phyloP scores from a whole-genome alignment of 2,797 vertebrate species.

The Rhinophrynus dorsalis region DNA sequence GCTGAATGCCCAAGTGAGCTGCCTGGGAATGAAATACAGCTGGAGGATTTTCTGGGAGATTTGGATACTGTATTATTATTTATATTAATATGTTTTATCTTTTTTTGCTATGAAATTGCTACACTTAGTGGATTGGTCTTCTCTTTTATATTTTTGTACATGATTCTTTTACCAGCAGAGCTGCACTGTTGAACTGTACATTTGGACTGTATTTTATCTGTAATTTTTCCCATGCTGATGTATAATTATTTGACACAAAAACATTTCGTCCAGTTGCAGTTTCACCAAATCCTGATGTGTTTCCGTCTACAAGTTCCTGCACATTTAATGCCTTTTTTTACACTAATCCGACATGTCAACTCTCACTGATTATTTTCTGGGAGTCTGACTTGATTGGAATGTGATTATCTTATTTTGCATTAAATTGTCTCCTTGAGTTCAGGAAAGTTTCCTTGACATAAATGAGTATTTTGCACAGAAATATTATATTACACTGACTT shows the following conservation, averaged over 20 bases:
- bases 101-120: too few species aligned
- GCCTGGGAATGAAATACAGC: too few species aligned
- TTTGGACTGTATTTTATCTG: too few species aligned
- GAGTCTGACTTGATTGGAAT: neutral
- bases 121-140: too few species aligned
- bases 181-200: too few species aligned
- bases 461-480: neutral
- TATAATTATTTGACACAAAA: neutral
- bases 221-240: neutral
- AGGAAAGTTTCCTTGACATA: neutral
- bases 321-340: neutral
- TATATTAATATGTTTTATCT: too few species aligned
- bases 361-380: neutral
- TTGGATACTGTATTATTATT: too few species aligned
- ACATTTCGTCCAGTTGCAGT: slow-evolving; percentile 11
- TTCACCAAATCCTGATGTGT: neutral
- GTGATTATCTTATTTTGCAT: neutral
- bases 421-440: neutral
- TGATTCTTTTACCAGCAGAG: too few species aligned
- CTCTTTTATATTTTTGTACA: too few species aligned
- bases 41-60: too few species aligned
- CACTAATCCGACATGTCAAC: neutral
- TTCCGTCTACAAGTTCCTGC: slow-evolving; percentile 1
- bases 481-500: neutral
- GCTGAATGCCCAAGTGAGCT: too few species aligned